Evolutionary conservation across 2,888 invertebrate species (phyloP).

Genomic region (Rapana venosa): DNA sequence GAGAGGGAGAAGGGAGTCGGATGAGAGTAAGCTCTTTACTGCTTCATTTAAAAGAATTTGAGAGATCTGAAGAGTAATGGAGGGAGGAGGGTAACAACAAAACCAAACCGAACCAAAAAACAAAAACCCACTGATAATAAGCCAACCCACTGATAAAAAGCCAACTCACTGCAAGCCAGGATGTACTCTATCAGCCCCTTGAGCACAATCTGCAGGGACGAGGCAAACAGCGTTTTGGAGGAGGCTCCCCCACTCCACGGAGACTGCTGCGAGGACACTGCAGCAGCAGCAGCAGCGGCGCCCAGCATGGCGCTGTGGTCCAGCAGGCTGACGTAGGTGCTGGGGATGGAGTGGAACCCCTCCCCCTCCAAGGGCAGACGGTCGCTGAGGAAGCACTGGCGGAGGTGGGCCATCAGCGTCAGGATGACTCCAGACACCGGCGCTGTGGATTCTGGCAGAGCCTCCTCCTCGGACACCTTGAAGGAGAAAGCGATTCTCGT

Average conservation of each 20-base stretch:
- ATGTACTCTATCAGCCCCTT: slow-evolving; percentile 90
- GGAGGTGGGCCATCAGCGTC: slow-evolving; percentile 87
- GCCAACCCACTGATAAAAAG: neutral
- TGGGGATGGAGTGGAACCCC: slow-evolving; percentile 80
- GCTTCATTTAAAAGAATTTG: no score
- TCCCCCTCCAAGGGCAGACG: slow-evolving; percentile 28
- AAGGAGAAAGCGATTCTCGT: no score
- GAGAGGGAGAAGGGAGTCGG: no score
- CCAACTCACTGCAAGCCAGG: slow-evolving; percentile 83
- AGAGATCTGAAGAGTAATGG: no score
- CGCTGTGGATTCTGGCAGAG: slow-evolving; percentile 87
- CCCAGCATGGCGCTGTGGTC: slow-evolving; percentile 6
- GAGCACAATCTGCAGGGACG: slow-evolving; percentile 77
- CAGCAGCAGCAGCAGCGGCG: neutral
- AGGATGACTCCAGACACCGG: slow-evolving; percentile 89
- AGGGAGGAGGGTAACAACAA: neutral
- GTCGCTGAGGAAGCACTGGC: slow-evolving; percentile 78
- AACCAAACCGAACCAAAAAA: neutral
- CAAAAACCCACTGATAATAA: neutral
- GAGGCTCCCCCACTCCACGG: slow-evolving; percentile 65
- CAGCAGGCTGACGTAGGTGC: slow-evolving; percentile 77
- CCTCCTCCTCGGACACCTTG: slow-evolving; percentile 81
- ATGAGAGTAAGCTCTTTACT: no score
- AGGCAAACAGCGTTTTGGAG: slow-evolving; percentile 72
- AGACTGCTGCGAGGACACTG: slow-evolving; percentile 79